A percentile compares a stretch with the other conserved stretches of the same genome.
Conservation (phyloP, 2,888 invertebrate species). For the Laspeyria flexula region DNA sequence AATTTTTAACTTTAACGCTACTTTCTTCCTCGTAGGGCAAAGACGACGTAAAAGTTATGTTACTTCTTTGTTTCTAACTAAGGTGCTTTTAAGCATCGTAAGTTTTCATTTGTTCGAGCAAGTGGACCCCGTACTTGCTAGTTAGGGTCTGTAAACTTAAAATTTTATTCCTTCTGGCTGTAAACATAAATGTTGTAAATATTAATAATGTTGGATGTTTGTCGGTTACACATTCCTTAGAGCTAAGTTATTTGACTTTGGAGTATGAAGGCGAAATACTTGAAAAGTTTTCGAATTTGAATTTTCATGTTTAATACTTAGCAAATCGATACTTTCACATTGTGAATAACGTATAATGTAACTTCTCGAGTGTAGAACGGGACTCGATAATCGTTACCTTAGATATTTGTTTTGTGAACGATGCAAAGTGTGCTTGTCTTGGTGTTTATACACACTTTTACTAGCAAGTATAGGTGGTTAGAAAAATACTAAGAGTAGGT, state of each 20-base stretch:
- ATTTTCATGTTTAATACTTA: background rate
- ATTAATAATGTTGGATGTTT: background rate
- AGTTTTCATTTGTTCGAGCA: constrained; percentile 33
- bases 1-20: constrained; percentile 39
- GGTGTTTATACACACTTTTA: no score
- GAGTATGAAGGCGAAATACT: background rate
- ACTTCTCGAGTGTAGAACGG: background rate
- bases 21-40: constrained; percentile 20
- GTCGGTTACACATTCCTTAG: background rate
- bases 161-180: constrained; percentile 15
- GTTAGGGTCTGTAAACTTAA: constrained; percentile 24
- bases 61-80: constrained; percentile 43
- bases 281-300: background rate
- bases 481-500: no score
- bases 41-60: constrained; percentile 34
- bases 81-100: constrained; percentile 37
- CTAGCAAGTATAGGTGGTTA: no score
- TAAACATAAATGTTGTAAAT: background rate
- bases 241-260: background rate
- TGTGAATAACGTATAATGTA: background rate
- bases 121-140: constrained; percentile 16
- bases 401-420: no score
- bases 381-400: background rate
- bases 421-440: no score
- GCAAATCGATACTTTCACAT: background rate